Evolutionary conservation across 2,888 invertebrate species (phyloP), one percentile per base, ranked within the genome.

Genomic region (Agrochola lychnidis): DNA sequence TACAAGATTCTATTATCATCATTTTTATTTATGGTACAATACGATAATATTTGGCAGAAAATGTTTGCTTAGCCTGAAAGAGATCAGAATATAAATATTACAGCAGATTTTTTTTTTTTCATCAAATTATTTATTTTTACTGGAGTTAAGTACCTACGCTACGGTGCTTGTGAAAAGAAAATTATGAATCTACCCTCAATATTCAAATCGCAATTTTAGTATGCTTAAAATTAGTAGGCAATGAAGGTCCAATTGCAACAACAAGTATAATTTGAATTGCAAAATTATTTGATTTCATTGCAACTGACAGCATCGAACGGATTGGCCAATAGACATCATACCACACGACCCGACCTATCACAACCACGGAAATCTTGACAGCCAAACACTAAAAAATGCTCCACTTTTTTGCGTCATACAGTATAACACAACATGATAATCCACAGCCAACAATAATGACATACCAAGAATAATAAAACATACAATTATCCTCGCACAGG

Each of bases 21-120:
- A 73, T 40, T 67, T 67, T 56, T 76, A 73, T 73, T 73, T 73
- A 79, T 79, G 25, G 51, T 56, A 62, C 36, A 48, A 48, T 62
- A 73, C 16, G 30, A 80, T 63, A 42, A 36, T 73, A 42, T 78
- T 63, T 42, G n/a, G 25, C 12, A 59, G 36, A 25, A 16, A 64
- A 45, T 51, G 19, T 45, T 57, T 64, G n/a, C 51, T 45, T 81
- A 40, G 25, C 10, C 5, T 57, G 30, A 48, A 63, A 72, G 16
- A 81, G 5, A 25, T n/a, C 7, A 19, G 30, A 56, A 36, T 40
- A 48, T 51, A 75, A 76, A 62, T 14, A 30, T 48, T 51, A 40
- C 9, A 61, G 25, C 22, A 25, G 25, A 19, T 42, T 30, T 25
- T 30, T 73, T 30, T 73, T 19, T 45, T n/a, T 45, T 10, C 36